Evolutionary conservation across 1,140 invertebrate genomes (phyloP).

Genomic region (Cheumatopsyche charites): DNA sequence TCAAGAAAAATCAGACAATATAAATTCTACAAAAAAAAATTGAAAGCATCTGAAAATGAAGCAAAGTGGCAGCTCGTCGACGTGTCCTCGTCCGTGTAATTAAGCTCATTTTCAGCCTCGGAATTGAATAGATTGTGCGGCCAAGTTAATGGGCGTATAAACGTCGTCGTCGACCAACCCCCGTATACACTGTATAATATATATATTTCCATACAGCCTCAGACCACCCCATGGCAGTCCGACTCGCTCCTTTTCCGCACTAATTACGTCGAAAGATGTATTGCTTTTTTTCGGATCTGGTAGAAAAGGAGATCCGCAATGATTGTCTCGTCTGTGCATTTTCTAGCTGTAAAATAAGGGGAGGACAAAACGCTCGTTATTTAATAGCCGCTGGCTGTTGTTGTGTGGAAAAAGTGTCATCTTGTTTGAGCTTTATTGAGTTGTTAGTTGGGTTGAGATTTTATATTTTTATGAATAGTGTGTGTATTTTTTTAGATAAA

Average conservation of each 20-base stretch:
- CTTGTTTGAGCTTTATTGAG: too few species aligned
- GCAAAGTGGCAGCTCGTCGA: not conserved
- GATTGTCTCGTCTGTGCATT: not conserved
- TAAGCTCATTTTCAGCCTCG: slow-evolving; percentile 13
- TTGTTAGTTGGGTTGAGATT: too few species aligned
- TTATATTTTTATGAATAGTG: too few species aligned
- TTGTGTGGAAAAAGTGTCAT: not conserved
- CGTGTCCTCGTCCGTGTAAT: slow-evolving; percentile 5
- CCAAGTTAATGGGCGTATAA: slow-evolving; percentile 12
- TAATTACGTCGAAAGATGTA: slow-evolving; percentile 2
- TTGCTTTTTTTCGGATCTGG: not conserved
- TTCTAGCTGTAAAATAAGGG: slow-evolving; percentile 19
- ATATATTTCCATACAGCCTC: not conserved
- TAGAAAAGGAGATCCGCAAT: not conserved
- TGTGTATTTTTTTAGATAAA: too few species aligned
- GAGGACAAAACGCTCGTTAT: slow-evolving; percentile 34
- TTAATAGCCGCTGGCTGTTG: slow-evolving; percentile 21
- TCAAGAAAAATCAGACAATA: not conserved
- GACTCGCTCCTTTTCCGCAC: not conserved
- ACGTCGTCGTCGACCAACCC: not conserved
- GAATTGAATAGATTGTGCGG: slow-evolving; percentile 1
- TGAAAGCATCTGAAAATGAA: not conserved
- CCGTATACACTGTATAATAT: too few species aligned
- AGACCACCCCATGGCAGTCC: not conserved
- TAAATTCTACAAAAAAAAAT: not conserved